Percentiles rank a stretch among this genome's conserved stretches.
phyloP scores from a whole-genome alignment of 2,888 invertebrate species.

The Sphaerophoria taeniata region DNA sequence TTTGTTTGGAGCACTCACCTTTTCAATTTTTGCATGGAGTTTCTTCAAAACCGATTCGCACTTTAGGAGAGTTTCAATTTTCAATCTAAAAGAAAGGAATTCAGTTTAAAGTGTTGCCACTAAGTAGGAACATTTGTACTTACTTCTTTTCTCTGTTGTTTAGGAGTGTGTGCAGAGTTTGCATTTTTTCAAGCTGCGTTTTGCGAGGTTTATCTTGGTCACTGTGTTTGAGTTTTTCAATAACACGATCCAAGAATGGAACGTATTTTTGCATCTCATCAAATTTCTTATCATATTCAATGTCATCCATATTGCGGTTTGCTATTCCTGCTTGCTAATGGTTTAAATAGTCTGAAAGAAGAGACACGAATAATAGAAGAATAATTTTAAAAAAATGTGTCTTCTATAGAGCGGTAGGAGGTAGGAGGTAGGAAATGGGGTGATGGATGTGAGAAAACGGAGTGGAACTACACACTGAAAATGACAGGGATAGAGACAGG shows the following conservation, averaged over 20 bases:
- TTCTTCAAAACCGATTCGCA: slow-evolving; percentile 78
- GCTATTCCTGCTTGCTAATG: not conserved
- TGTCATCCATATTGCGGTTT: slow-evolving; percentile 67
- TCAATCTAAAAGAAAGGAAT: slow-evolving; percentile 74
- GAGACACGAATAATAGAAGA: no score
- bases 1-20: slow-evolving; percentile 72
- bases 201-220: slow-evolving; percentile 76
- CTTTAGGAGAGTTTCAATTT: slow-evolving; percentile 78
- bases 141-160: slow-evolving; percentile 76
- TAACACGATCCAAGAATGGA: slow-evolving; percentile 89
- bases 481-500: no score
- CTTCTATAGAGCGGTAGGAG: no score
- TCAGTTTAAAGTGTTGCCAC: not conserved
- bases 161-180: slow-evolving; percentile 77
- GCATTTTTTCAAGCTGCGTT: slow-evolving; percentile 78
- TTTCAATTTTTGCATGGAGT: slow-evolving; percentile 78
- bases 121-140: slow-evolving; percentile 49
- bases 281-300: slow-evolving; percentile 75
- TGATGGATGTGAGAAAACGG: no score
- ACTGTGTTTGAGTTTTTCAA: slow-evolving; percentile 85
- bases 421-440: no score
- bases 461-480: no score
- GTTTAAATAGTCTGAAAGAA: slow-evolving; percentile 25
- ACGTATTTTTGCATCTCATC: slow-evolving; percentile 84
- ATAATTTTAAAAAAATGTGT: no score